Evolutionary conservation across 2,888 invertebrate species (phyloP), one percentile per base, ranked within the genome.

Genomic region (Athalia rosae): DNA sequence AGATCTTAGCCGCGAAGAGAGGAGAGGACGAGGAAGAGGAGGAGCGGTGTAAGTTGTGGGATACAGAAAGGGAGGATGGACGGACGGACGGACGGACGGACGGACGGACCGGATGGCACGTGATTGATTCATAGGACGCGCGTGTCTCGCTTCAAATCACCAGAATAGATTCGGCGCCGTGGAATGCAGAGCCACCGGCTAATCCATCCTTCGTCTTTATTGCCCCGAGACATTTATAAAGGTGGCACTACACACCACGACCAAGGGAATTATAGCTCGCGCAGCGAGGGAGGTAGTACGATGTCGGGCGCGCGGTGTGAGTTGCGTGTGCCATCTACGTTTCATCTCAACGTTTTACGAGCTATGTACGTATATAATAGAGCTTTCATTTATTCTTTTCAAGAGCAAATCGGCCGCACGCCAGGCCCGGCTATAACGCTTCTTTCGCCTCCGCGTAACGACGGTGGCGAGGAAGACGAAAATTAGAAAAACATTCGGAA

Each of bases 81-180:
- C 62, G 63, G 50, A 47, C 62, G 62, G 50, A 47, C 62, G 62
- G 66, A n/a, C n/a, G 78, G 28, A 69, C 77, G 71, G 13, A 71
- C 71, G 28, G 28, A 28, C 28, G 28, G 71, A 71, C 74, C 74
- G 77, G 67, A 71, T 76, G 78, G 73, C 82, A 84, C 80, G 81
- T 88, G 87, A 90, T 90, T 90, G 89, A 90, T 90, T 89, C 89
- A 90, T 89, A 89, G 88, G 86, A 86, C 89, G 88, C 89, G 89
- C 89, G 89, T 89, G 89, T 87, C 88, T 86, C 84, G 84, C 86
- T 89, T 88, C 87, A 87, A 89, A 89, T 89, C 89, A 89, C 89
- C 86, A 89, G 89, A 90, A 90, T 90, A 90, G 89, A 89, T 88
- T 84, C 85, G 83, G 79, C 81, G 86, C 84, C 84, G 83, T 84